A percentile compares a stretch with the other conserved stretches of the same genome.
Conservation (phyloP, 2,113 vertebrate genomes). For the Barbus barbus region DNA sequence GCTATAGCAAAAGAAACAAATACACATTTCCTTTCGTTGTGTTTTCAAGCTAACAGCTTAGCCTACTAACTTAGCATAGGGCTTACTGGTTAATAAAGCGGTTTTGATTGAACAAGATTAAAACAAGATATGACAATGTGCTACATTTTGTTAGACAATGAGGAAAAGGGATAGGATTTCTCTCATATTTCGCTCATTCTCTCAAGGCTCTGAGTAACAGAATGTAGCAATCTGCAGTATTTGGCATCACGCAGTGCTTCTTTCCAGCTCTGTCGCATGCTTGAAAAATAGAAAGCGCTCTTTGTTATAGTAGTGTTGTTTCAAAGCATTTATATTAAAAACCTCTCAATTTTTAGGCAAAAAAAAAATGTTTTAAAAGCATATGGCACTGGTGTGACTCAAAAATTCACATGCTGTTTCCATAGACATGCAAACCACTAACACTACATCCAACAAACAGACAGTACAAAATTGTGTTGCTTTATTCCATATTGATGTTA, state of each 20-base stretch:
- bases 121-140: background rate
- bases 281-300: background rate
- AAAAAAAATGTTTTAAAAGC: background rate
- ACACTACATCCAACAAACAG: background rate
- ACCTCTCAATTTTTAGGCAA: background rate
- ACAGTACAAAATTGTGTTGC: background rate
- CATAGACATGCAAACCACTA: background rate
- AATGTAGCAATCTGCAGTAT: background rate
- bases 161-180: background rate
- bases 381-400: background rate
- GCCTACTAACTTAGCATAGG: background rate
- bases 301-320: background rate
- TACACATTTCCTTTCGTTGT: background rate
- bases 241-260: background rate
- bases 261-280: background rate
- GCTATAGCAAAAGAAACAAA: background rate
- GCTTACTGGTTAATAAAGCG: background rate
- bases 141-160: background rate
- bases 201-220: background rate
- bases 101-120: background rate
- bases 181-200: background rate
- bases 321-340: background rate
- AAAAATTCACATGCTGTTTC: background rate
- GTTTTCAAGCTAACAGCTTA: background rate
- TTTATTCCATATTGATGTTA: background rate